phyloP scores from a whole-genome alignment of 2,113 vertebrate species.

The Puma concolor region DNA sequence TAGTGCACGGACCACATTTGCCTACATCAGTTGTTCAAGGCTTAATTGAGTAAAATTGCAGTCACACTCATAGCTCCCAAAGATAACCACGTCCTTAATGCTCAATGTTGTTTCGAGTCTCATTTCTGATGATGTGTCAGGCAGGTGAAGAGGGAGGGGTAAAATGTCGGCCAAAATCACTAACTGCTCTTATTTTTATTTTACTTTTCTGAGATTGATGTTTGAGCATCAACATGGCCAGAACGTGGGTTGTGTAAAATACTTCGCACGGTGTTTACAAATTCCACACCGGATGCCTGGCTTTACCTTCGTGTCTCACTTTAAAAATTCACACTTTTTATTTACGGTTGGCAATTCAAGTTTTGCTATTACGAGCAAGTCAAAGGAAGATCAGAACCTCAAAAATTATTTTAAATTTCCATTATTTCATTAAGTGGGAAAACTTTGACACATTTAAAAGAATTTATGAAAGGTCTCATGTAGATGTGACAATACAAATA shows the following conservation, averaged over 20 bases:
- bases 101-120: not conserved
- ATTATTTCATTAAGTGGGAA: not conserved
- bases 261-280: not conserved
- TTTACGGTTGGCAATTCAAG: not conserved
- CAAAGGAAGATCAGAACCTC: not conserved
- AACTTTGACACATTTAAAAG: not conserved
- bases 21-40: slow-evolving; percentile 57
- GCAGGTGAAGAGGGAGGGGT: slow-evolving; percentile 26
- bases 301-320: not conserved
- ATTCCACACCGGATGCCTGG: not conserved
- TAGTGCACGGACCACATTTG: slow-evolving; percentile 35
- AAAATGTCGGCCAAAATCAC: not conserved
- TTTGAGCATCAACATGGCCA: not conserved
- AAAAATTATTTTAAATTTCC: not conserved
- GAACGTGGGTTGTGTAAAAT: not conserved
- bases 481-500: not conserved
- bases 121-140: not conserved
- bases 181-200: slow-evolving; percentile 15
- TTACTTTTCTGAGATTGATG: not conserved
- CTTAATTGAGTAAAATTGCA: slow-evolving; percentile 62
- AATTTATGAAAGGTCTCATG: not conserved
- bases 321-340: not conserved
- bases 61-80: slow-evolving; percentile 31
- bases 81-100: not conserved
- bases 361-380: not conserved